These are phyloP conservation scores for Chondrilla cf. caribensis DNA, from an alignment of 37 sponge, comb jelly and placozoan genomes.

Conservation along the genomic window DNA sequence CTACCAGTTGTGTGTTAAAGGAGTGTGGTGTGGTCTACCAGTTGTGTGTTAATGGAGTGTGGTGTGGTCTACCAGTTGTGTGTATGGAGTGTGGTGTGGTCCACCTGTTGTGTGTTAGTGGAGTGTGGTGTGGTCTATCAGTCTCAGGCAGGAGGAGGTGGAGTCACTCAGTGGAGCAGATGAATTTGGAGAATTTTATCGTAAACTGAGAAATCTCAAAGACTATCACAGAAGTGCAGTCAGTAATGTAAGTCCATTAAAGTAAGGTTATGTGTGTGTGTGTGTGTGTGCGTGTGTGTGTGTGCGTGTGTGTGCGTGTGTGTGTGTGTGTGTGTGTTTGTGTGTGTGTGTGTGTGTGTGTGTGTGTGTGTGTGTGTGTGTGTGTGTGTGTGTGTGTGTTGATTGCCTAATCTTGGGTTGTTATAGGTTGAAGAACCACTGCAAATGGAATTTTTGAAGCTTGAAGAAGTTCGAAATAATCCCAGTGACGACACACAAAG, in stretches of 20 bases:
- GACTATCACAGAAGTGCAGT: conserved; percentile 10
- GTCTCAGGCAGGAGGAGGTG: conserved; percentile 81
- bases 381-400: background rate
- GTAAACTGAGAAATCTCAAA: conserved; percentile 68
- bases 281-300: conserved; percentile 1
- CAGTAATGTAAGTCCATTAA: background rate
- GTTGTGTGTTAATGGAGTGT: too few relatives aligned
- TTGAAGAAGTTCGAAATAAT: conserved; percentile 68
- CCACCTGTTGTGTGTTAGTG: too few relatives aligned
- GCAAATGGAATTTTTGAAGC: conserved; percentile 76
- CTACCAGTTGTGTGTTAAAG: conserved; percentile 53
- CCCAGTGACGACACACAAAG: conserved; percentile 73
- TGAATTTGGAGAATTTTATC: conserved; percentile 97
- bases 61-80: conserved; percentile 30
- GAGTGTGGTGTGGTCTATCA: too few relatives aligned
- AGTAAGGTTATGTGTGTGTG: background rate
- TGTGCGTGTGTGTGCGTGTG: too few relatives aligned
- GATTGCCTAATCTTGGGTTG: background rate
- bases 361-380: too few relatives aligned
- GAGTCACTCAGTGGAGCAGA: conserved; percentile 74
- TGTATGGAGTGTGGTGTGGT: too few relatives aligned
- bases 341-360: background rate
- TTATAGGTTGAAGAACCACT: conserved; percentile 77
- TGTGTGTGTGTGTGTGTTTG: background rate
- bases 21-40: too few relatives aligned